Evolutionary conservation across 2,113 vertebrate species (phyloP).

Genomic region (Turdus rufiventris): DNA sequence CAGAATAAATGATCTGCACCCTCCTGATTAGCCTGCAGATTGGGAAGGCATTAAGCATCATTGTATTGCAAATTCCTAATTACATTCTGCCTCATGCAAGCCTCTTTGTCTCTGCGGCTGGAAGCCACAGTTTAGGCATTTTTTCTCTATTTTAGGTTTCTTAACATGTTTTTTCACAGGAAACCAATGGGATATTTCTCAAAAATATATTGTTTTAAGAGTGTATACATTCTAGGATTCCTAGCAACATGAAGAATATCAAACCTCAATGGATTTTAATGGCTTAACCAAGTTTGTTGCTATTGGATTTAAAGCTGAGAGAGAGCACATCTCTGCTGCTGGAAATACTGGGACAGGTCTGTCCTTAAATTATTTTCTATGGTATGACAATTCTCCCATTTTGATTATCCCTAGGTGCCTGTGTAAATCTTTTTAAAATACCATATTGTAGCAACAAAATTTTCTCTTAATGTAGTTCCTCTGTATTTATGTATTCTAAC

Average conservation of each 20-base stretch:
- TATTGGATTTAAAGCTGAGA: neutral
- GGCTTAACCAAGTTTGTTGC: neutral
- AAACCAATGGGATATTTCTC: neutral
- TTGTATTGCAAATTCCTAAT: neutral
- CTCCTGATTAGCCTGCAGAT: conserved; percentile 5
- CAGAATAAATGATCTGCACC: neutral
- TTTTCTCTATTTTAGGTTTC: neutral
- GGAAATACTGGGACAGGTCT: neutral
- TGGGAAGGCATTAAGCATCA: neutral
- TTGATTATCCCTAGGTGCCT: neutral
- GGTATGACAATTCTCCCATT: neutral
- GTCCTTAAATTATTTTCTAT: neutral
- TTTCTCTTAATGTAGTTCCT: neutral
- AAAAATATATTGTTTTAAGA: neutral
- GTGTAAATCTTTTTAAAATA: neutral
- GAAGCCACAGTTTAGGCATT: neutral
- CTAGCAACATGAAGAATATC: neutral
- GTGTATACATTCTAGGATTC: neutral
- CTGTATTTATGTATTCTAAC: neutral
- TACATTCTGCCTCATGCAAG: neutral
- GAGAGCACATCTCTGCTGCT: neutral
- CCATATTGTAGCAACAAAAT: neutral
- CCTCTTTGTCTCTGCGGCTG: neutral
- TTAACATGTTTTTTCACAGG: neutral
- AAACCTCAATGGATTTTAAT: conserved; percentile 5